Conservation (phyloP, 2,797 vertebrate genomes). For the Adrianichthys oophorus region DNA sequence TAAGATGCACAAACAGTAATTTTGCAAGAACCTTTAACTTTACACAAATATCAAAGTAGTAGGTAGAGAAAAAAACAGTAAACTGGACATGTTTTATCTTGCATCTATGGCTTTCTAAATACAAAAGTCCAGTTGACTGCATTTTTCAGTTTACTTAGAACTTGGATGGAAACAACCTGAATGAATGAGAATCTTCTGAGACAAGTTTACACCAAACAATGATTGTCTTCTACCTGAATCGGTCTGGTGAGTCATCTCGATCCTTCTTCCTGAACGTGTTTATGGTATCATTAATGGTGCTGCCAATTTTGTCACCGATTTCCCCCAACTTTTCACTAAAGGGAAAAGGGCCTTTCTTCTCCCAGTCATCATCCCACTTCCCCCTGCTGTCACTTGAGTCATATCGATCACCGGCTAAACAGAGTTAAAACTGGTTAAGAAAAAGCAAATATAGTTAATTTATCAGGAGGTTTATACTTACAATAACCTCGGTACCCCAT, state of each 20-base stretch:
- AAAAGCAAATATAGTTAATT: neutral
- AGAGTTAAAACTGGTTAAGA: neutral
- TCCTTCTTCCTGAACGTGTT: constrained; percentile 95
- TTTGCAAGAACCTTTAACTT: too few relatives aligned
- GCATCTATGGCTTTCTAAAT: too few relatives aligned
- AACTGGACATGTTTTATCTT: too few relatives aligned
- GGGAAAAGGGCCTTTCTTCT: constrained; percentile 88
- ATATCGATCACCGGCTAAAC: constrained; percentile 82
- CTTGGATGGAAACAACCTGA: too few relatives aligned
- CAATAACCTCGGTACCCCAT: constrained; percentile 87
- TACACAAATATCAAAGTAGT: too few relatives aligned
- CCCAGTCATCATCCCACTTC: constrained; percentile 98
- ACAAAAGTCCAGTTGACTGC: too few relatives aligned
- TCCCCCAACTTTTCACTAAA: constrained; percentile 97
- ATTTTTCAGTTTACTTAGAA: too few relatives aligned
- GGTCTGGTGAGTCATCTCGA: constrained; percentile 93
- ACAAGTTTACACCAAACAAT: neutral
- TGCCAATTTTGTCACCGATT: constrained; percentile 97
- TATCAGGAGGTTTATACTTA: constrained; percentile 54
- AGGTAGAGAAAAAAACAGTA: too few relatives aligned
- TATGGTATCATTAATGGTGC: constrained; percentile 96
- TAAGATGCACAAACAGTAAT: too few relatives aligned
- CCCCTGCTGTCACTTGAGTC: constrained; percentile 84
- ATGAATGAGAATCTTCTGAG: too few relatives aligned
- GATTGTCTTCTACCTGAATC: constrained; percentile 83